Conservation (phyloP, 2,113 vertebrate genomes). For the Corythaixoides concolor region DNA sequence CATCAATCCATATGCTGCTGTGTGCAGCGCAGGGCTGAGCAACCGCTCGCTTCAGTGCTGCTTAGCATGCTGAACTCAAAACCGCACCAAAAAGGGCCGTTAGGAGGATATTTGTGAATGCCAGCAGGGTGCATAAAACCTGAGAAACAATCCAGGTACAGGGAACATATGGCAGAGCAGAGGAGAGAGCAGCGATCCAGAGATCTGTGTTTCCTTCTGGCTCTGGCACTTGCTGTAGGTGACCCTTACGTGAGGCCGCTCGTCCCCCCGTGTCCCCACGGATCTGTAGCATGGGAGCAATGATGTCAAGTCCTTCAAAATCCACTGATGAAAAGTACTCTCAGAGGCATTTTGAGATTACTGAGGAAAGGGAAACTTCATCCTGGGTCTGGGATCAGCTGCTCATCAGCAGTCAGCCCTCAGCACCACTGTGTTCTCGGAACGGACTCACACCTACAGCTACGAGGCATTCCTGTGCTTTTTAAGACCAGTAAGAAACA, state of each 20-base stretch:
- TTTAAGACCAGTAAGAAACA: background rate
- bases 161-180: background rate
- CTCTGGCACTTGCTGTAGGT: background rate
- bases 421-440: background rate
- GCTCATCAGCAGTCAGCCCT: background rate
- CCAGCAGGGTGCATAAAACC: background rate
- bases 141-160: background rate
- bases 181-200: background rate
- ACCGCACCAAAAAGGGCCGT: background rate
- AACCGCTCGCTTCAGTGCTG: background rate
- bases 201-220: background rate
- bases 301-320: background rate
- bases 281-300: background rate
- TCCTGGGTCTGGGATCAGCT: background rate
- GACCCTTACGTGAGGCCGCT: accelerated
- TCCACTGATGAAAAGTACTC: background rate
- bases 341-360: background rate
- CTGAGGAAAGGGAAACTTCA: background rate
- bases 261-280: background rate
- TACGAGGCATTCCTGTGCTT: accelerated
- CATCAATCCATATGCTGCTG: background rate
- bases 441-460: accelerated
- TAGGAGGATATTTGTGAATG: background rate
- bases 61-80: background rate
- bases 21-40: background rate